Evolutionary conservation across 2,797 vertebrate genomes (phyloP).

Genomic region (Picus viridis): DNA sequence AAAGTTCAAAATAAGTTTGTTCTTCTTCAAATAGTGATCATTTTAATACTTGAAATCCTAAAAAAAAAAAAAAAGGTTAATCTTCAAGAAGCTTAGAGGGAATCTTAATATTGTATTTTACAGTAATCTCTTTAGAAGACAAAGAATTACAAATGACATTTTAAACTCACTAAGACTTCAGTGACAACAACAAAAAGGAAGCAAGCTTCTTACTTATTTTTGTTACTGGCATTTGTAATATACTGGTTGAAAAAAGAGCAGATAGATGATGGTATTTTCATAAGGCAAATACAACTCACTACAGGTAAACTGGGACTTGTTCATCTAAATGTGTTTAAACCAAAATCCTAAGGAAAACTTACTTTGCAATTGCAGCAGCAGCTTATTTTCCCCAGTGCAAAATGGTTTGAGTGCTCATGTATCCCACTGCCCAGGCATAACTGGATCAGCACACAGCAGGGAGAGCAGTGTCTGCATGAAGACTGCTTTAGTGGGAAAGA

Average conservation of each 20-base stretch:
- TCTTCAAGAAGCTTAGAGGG: slow-evolving; percentile 13
- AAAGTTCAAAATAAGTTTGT: not conserved
- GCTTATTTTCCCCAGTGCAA: not conserved
- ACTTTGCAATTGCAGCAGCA: not conserved
- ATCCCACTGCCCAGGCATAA: accelerated
- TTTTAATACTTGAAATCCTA: not conserved
- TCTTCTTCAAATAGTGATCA: not conserved
- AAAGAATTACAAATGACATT: slow-evolving; percentile 50
- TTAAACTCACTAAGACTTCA: slow-evolving; percentile 25
- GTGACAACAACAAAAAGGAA: not conserved
- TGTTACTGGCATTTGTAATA: not conserved
- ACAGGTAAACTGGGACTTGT: not conserved
- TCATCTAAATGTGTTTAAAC: not conserved
- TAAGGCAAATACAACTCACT: not conserved
- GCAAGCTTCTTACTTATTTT: not conserved
- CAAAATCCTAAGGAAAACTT: not conserved
- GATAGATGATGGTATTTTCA: not conserved
- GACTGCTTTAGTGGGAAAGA: not conserved
- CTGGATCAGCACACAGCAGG: not conserved
- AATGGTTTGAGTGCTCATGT: not conserved
- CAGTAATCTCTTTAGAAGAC: slow-evolving; percentile 56
- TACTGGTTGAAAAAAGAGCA: not conserved
- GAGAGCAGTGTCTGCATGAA: not conserved
- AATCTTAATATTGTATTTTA: slow-evolving; percentile 52
- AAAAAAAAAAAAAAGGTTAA: slow-evolving; percentile 38